phyloP scores from a whole-genome alignment of 2,113 vertebrate genomes.

The Aleadryas rufinucha region DNA sequence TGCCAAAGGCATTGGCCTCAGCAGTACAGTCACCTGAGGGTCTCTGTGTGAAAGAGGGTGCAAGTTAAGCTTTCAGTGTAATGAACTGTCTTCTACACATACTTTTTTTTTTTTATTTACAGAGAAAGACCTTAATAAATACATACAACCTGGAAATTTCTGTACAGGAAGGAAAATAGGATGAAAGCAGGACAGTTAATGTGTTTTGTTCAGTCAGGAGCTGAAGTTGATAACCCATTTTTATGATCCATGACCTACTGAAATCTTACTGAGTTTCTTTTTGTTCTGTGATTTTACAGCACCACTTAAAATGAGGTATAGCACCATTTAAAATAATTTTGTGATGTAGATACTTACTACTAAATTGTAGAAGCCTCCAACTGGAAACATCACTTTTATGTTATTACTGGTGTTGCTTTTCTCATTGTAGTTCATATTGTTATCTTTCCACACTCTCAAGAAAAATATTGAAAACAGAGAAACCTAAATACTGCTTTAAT shows the following conservation, averaged over 20 bases:
- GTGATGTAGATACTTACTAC: neutral
- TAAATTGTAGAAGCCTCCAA: neutral
- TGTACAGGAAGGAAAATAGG: neutral
- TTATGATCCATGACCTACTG: neutral
- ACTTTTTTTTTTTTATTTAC: neutral
- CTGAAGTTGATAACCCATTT: neutral
- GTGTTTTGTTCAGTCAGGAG: neutral
- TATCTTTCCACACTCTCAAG: neutral
- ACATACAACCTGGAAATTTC: neutral
- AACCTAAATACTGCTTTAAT: neutral
- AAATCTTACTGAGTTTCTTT: neutral
- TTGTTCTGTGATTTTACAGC: neutral
- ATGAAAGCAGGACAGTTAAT: neutral
- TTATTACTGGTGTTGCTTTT: neutral
- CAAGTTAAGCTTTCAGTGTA: neutral
- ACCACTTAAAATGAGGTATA: neutral
- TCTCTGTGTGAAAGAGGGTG: neutral
- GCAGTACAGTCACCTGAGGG: neutral
- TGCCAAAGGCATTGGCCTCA: neutral
- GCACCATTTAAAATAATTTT: neutral
- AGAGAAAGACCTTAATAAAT: neutral
- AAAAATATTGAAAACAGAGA: slow-evolving; percentile 6
- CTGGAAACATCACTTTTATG: neutral
- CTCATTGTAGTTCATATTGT: neutral
- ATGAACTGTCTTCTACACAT: neutral